phyloP scores from a whole-genome alignment of 2,797 vertebrate genomes.

The Lates japonicus region DNA sequence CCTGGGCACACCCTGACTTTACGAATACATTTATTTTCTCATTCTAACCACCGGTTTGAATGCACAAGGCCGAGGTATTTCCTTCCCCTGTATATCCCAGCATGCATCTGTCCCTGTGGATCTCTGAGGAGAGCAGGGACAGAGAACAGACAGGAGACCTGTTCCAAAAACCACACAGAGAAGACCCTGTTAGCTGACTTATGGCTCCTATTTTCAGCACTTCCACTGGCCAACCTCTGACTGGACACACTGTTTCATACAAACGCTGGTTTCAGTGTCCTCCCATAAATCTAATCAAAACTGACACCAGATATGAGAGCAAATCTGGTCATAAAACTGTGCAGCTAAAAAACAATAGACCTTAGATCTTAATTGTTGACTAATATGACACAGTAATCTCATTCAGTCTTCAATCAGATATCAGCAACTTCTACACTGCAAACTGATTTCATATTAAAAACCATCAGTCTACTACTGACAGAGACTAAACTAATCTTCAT shows the following conservation, averaged over 20 bases:
- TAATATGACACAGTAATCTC: conserved; percentile 15
- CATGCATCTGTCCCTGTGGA: conserved; percentile 68
- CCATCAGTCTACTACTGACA: background rate
- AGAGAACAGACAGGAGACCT: conserved; percentile 82
- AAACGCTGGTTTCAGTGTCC: conserved; percentile 35
- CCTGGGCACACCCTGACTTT: background rate
- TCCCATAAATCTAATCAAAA: conserved; percentile 51
- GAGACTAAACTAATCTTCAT: background rate
- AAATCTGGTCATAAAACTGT: conserved; percentile 41
- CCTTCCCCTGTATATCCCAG: conserved; percentile 72
- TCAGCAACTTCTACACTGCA: background rate
- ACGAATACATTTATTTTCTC: conserved; percentile 19
- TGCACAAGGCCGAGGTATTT: conserved; percentile 69
- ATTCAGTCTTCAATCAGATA: conserved; percentile 4
- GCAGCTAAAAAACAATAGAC: conserved; percentile 4
- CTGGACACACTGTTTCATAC: conserved; percentile 67
- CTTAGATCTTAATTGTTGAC: conserved; percentile 5
- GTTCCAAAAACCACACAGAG: conserved; percentile 81
- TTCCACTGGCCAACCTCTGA: conserved; percentile 56
- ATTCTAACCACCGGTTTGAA: conserved; percentile 43
- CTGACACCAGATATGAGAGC: conserved; percentile 48
- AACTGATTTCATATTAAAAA: background rate
- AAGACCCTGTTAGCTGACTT: conserved; percentile 77
- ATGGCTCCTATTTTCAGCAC: conserved; percentile 69
- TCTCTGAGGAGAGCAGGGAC: conserved; percentile 69